These are phyloP conservation scores for Nymphalis io DNA, from an alignment of 1,140 invertebrate genomes.

Conservation along the genomic window DNA sequence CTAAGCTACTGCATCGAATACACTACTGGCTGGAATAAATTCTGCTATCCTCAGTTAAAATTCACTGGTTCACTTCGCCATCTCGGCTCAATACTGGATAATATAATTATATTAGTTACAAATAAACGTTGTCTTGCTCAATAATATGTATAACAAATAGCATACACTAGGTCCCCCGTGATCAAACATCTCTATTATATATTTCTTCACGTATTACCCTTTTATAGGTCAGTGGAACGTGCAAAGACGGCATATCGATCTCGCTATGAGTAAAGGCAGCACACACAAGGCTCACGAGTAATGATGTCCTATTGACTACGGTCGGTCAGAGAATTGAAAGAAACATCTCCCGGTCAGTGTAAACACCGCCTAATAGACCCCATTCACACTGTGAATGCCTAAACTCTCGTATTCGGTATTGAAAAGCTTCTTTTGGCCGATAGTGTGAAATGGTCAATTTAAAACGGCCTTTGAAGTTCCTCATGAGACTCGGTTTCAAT, in stretches of 20 bases:
- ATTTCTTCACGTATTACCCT: background rate
- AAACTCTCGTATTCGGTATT: constrained; percentile 29
- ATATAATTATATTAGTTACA: no score
- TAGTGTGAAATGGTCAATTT: constrained; percentile 32
- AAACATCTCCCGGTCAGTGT: constrained; percentile 70
- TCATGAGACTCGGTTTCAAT: constrained; percentile 7
- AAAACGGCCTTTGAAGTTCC: constrained; percentile 22
- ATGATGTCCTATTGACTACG: constrained; percentile 66
- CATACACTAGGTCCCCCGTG: no score
- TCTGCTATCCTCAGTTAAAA: no score
- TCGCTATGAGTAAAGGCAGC: constrained; percentile 39
- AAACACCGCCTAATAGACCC: constrained; percentile 60
- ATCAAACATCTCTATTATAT: background rate
- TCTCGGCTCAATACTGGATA: no score
- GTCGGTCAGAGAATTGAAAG: constrained; percentile 66
- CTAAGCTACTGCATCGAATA: no score
- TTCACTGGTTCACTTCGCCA: no score
- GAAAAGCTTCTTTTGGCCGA: constrained; percentile 37
- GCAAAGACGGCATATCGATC: constrained; percentile 6
- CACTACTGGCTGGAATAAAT: no score
- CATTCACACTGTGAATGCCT: constrained; percentile 48
- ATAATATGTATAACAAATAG: no score
- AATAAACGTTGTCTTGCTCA: no score
- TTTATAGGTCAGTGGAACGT: constrained; percentile 13
- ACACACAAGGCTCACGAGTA: constrained; percentile 45